phyloP scores from a whole-genome alignment of 2,888 invertebrate species.

The Aspidapion aeneum region DNA sequence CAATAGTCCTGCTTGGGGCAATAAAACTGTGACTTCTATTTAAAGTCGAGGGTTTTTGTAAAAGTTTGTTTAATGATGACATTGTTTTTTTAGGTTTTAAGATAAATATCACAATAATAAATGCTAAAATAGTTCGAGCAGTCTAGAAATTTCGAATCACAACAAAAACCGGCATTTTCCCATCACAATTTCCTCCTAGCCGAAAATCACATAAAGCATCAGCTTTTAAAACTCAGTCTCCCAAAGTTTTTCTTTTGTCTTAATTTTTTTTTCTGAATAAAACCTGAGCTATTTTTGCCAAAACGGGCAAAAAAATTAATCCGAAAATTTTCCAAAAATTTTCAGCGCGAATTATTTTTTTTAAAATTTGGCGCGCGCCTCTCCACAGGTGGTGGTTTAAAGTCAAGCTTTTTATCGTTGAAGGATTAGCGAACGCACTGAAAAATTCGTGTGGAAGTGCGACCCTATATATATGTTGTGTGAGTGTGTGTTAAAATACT shows the following conservation, averaged over 20 bases:
- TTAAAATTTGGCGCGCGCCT: neutral
- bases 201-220: neutral
- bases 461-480: conserved; percentile 30
- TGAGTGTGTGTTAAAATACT: neutral
- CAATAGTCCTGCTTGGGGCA: neutral
- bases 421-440: conserved; percentile 24
- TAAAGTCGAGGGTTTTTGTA: too few species aligned
- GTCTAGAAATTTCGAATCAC: neutral
- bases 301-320: neutral
- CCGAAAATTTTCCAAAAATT: neutral
- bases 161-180: too few species aligned
- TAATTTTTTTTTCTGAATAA: too few species aligned
- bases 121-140: neutral
- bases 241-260: too few species aligned
- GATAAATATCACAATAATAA: neutral
- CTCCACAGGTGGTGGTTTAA: neutral
- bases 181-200: neutral
- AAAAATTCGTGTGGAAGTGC: conserved; percentile 24
- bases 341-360: neutral
- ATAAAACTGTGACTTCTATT: too few species aligned
- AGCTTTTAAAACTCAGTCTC: neutral
- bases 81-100: neutral
- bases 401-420: neutral
- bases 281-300: neutral
- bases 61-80: neutral